Evolutionary conservation across 2,113 vertebrate genomes (phyloP).

Genomic region (Pomatostomus ruficeps): DNA sequence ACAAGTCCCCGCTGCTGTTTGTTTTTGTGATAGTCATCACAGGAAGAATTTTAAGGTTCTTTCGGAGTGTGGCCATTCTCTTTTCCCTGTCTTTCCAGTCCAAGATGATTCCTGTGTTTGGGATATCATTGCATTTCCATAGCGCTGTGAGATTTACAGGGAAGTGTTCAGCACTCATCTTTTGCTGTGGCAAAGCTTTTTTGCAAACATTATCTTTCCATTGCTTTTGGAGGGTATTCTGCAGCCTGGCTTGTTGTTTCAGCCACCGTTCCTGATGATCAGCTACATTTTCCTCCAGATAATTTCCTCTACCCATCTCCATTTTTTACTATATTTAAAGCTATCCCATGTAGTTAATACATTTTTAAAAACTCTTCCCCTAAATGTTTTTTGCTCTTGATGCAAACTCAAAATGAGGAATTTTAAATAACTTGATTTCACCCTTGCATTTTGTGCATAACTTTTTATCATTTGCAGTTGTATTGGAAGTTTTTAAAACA

Average conservation of each 20-base stretch:
- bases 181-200: background rate
- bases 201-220: background rate
- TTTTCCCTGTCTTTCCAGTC: background rate
- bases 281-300: background rate
- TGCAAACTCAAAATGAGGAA: background rate
- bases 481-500: background rate
- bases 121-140: background rate
- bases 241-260: background rate
- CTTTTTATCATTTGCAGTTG: background rate
- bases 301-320: background rate
- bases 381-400: background rate
- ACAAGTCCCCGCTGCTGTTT: background rate
- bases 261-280: background rate
- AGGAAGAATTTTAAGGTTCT: background rate
- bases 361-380: background rate
- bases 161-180: background rate
- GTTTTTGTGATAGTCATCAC: background rate
- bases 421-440: background rate
- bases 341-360: background rate
- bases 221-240: background rate
- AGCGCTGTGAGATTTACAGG: background rate
- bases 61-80: background rate
- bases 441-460: background rate
- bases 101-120: background rate
- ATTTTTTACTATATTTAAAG: background rate